Base-by-base conservation (phyloP, 1,140 invertebrate genomes). In the Condylostylus longicornis region DNA sequence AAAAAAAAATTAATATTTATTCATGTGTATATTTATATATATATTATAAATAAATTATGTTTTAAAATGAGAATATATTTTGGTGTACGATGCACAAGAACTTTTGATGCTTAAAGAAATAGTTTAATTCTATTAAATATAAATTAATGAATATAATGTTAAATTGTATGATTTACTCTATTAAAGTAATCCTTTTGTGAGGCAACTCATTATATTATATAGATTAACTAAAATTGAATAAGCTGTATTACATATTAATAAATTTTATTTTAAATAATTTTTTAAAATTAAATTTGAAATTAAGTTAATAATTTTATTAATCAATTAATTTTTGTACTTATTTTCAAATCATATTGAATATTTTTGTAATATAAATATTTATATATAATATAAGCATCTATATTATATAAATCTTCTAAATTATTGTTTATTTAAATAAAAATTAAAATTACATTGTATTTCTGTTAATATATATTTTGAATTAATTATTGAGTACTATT, bases 151-250 rank as follows among this genome's bases (percentile, higher is more conserved):
- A 51, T 44, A 49, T 53, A 55, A 41, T 45, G 27, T 42, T 34
- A 35, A 35, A 39, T 47, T 60, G 62, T 53, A 53, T 64, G 38
- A 60, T 66, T 63, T 64, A 65, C 58, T 41, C 60, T 63, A 67
- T 68, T 63, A 66, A 65, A 58, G 58, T 67, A 65, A 59, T 53
- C 58, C 63, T 67, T 66, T 65, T 44, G 46, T 67, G 64, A 66
- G 64, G 64, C 63, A 68, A 55, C 61, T 58, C 60, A 62, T 63
- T 64, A 27, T 47, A n/a, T n/a, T n/a, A n/a, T n/a, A n/a, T n/a
- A n/a, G n/a, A 46, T 47, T 42, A 48, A 54, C 46, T 52, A 53
- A 48, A 49, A 36, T 42, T 18, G 41, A 45, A 40, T 41, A 40
- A 50, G 49, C 49, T 55, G 53, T 55, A 53, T 50, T 54, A 51